These are phyloP conservation scores for Poeciliopsis occidentalis DNA, from an alignment of 2,113 vertebrate species.

Conservation along the genomic window DNA sequence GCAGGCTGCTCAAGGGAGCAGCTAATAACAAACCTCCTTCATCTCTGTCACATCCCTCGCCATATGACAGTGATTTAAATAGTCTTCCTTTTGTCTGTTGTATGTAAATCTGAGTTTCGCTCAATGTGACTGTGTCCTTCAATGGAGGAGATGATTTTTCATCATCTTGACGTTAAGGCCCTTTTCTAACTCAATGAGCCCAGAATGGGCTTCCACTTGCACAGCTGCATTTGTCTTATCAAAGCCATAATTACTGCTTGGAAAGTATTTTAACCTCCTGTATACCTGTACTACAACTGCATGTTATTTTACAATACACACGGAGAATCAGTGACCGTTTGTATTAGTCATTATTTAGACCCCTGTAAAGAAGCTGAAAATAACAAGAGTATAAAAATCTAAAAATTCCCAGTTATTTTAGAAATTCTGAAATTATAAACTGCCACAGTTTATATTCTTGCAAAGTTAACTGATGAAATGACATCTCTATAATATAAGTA, in stretches of 20 bases:
- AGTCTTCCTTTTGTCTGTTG: constrained; percentile 52
- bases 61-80: constrained; percentile 57
- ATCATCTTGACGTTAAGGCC: constrained; percentile 35
- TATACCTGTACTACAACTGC: no score
- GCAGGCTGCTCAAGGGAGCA: constrained; percentile 31
- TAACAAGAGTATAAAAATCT: neutral
- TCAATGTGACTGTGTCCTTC: constrained; percentile 65
- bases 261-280: neutral
- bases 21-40: constrained; percentile 52
- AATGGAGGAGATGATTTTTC: constrained; percentile 47
- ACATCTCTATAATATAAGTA: neutral
- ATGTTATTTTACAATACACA: neutral
- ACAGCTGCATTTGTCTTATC: constrained; percentile 14
- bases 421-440: neutral
- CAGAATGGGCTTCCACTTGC: neutral
- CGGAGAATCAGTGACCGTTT: no score
- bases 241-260: neutral
- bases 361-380: neutral
- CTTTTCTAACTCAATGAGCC: constrained; percentile 7
- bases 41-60: constrained; percentile 64
- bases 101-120: constrained; percentile 67
- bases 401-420: neutral
- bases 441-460: no score
- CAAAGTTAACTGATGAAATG: neutral
- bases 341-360: neutral